Conservation (phyloP, 2,113 vertebrate species). For the Nyctibius bracteatus region DNA sequence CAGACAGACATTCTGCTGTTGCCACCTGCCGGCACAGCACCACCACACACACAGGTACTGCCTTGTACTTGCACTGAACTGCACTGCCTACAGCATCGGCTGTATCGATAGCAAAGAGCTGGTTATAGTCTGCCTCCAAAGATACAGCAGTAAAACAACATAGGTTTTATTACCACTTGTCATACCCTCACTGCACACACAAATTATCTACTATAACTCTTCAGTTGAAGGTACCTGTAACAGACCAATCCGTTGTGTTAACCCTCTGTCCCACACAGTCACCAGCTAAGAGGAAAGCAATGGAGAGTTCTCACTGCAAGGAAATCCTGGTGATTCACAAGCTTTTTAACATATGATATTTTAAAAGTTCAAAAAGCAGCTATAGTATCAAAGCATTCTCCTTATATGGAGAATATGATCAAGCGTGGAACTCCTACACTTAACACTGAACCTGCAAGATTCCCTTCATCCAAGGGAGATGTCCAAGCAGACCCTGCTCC, state of each 20-base stretch:
- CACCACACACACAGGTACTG: neutral
- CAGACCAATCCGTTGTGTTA: accelerated
- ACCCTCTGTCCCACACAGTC: accelerated
- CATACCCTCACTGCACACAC: no score
- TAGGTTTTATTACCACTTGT: accelerated
- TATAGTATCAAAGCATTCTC: neutral
- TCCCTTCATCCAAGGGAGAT: neutral
- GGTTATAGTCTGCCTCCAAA: neutral
- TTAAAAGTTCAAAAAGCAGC: neutral
- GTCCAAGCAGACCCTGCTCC: neutral
- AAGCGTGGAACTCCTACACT: neutral
- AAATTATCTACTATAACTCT: accelerated
- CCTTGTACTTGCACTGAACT: accelerated
- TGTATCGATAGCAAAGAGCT: accelerated
- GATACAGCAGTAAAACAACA: neutral
- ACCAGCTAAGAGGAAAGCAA: neutral
- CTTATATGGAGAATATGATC: neutral
- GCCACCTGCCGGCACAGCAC: constrained; percentile 38
- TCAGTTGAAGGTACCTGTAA: neutral
- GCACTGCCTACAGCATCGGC: neutral
- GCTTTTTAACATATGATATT: neutral
- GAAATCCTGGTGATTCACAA: neutral
- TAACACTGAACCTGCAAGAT: neutral
- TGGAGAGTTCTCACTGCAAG: neutral
- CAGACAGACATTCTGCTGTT: neutral